Base-by-base conservation (phyloP, 2,113 vertebrate species). In the Damaliscus lunatus region DNA sequence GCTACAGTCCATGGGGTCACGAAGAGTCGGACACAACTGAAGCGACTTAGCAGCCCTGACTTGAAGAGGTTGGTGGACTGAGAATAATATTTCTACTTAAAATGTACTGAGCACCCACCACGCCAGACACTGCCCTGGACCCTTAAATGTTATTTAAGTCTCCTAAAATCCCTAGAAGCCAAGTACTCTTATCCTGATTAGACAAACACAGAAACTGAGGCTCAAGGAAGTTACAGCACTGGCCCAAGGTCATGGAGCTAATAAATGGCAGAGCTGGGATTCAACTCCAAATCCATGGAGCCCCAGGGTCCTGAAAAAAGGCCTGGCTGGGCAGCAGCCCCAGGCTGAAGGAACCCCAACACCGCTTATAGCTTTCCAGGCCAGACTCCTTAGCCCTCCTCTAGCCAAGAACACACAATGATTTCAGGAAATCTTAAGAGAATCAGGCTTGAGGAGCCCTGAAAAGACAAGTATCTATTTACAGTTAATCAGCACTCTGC, bases 401-500 rank as follows among this genome's bases (percentile, higher is more conserved):
- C 88, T 36, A 90, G 50, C 29, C 90, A 46, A 92, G 77, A 95
- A 62, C 43, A 82, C 50, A 64, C 23, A 29, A n/a, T 83, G 31
- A 86, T 60, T 89, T 91, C 43, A 78, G 48, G 77, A 97, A 95
- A 91, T 86, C 81, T 82, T 53, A 33, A 88, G 36, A 93, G 57
- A 95, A 88, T 85, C 81, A 90, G 81, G 43, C 77, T 55, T 88
- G 95, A 67, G 9, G 9, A 94, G 91, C 48, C 87, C 85, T 85
- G 77, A 86, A 92, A 90, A 92, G 88, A 93, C 78, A 94, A 93
- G 90, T 53, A 64, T 94, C 91, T 95, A 85, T 83, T 97, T 97
- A 86, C 83, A 97, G 91, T 64, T 94, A 96, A 96, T 96, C 96
- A 98, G 92, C 33, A 97, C 96, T 64, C 91, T 98, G 81, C 40